Evolutionary conservation across 2,113 vertebrate genomes (phyloP), one percentile per base, ranked within the genome.

Genomic region (Larimichthys crocea): DNA sequence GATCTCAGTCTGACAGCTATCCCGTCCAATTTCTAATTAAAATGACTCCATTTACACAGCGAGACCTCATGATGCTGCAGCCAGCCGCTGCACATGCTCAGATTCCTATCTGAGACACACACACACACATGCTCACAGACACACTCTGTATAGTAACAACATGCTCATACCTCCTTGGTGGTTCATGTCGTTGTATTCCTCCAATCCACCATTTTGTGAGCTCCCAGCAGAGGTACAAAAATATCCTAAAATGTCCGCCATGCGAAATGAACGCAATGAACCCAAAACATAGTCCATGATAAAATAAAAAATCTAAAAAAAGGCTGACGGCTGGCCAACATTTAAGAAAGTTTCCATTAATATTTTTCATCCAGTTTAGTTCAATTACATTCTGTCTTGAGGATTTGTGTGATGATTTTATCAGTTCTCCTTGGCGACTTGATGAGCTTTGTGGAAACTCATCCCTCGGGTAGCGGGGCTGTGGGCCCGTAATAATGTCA

Each of bases 121-220:
- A 61, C 42, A 67, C 79, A 78, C 24, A 46, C 22, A 52, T 62
- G 49, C 72, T 61, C 75, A 55, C 68, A 67, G 63, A 63, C 60
- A 73, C 35, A 31, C 70, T 11, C 57, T 16, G 35, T 3, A n/a
- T 44, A 42, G 40, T 12, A n/a, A 74, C 40, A 62, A 16, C 68
- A 77, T 10, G 20, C 60, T 75, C 86, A 72, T 91, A 92, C 90
- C 90, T 91, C 79, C 72, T 68, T 31, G 50, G 60, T 59, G 65
- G 72, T 67, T 86, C 83, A 46, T 80, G 74, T 55, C 5, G 17
- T 60, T 81, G 48, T 74, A 46, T 12, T 71, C 55, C 59, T 74
- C 72, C 59, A 63, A 10, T 76, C 91, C 89, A 88, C 92, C 92
- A 93, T 93, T 93, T 92, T 92, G 83, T 82, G 78, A 83, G 17